Evolutionary conservation across 2,113 vertebrate genomes (phyloP).

Genomic region (Noctilio leporinus): DNA sequence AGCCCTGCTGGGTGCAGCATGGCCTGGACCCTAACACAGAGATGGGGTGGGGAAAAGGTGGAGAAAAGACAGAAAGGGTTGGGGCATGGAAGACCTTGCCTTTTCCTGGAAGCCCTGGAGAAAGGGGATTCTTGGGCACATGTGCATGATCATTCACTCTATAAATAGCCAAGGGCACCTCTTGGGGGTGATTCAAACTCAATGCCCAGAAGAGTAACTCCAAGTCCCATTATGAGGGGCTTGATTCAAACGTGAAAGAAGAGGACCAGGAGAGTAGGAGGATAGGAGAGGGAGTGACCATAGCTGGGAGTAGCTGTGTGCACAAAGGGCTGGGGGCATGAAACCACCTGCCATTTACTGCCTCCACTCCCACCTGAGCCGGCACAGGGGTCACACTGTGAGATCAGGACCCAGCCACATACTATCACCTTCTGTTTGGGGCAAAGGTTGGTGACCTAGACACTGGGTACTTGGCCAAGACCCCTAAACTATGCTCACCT

Average conservation of each 20-base stretch:
- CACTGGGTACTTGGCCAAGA: background rate
- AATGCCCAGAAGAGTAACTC: background rate
- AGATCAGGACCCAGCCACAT: background rate
- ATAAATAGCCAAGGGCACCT: background rate
- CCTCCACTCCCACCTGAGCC: background rate
- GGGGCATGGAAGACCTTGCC: background rate
- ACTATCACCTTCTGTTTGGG: background rate
- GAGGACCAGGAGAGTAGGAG: background rate
- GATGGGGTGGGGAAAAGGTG: background rate
- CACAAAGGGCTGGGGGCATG: background rate
- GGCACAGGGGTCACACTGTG: background rate
- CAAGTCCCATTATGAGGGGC: background rate
- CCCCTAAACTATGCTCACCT: background rate
- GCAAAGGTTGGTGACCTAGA: background rate
- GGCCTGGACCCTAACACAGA: background rate
- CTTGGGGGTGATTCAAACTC: too few species aligned
- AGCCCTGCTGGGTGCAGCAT: background rate
- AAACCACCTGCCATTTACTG: background rate
- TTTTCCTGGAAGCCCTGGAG: background rate
- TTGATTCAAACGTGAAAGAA: background rate
- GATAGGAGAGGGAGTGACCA: background rate
- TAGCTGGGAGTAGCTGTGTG: background rate
- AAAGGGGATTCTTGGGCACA: background rate
- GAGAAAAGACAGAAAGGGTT: background rate
- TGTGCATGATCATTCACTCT: background rate